Conservation (phyloP, 2,888 invertebrate genomes). For the Drosophila dives region DNA sequence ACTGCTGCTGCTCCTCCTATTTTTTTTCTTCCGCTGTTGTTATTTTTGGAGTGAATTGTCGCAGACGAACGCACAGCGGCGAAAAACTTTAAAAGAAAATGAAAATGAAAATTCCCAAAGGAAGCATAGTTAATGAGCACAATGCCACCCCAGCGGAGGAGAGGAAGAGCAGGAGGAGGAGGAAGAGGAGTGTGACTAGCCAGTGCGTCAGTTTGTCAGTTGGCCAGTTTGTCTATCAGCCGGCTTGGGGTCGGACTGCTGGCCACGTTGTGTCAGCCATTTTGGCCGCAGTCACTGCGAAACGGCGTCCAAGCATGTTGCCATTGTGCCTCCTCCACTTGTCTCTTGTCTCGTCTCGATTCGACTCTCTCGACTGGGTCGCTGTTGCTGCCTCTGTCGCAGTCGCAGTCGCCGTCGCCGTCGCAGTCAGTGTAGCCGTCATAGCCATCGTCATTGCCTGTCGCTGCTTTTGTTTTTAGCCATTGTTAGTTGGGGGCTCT, state of each 20-base stretch:
- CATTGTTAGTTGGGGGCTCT: slow-evolving; percentile 68
- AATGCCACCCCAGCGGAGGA: slow-evolving; percentile 42
- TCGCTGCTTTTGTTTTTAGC: slow-evolving; percentile 76
- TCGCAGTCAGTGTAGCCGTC: neutral
- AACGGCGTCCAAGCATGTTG: slow-evolving; percentile 51
- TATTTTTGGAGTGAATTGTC: slow-evolving; percentile 57
- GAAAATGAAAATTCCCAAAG: slow-evolving; percentile 81
- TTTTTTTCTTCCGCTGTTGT: slow-evolving; percentile 13
- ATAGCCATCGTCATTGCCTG: slow-evolving; percentile 44
- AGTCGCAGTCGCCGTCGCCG: slow-evolving; percentile 17
- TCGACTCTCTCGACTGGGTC: slow-evolving; percentile 55
- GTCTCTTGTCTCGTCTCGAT: slow-evolving; percentile 44
- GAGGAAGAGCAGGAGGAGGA: slow-evolving; percentile 22
- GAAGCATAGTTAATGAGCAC: slow-evolving; percentile 80
- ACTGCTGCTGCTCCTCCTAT: slow-evolving; percentile 9
- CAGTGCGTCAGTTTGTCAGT: slow-evolving; percentile 39
- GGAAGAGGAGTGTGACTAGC: slow-evolving; percentile 41
- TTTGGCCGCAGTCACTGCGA: slow-evolving; percentile 59
- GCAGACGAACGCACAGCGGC: slow-evolving; percentile 75
- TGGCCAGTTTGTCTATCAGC: slow-evolving; percentile 39
- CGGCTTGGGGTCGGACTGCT: slow-evolving; percentile 42
- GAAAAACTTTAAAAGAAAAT: slow-evolving; percentile 72
- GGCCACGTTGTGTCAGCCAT: slow-evolving; percentile 71
- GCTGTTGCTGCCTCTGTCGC: slow-evolving; percentile 12
- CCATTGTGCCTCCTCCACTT: slow-evolving; percentile 53